These are phyloP conservation scores for Picus viridis DNA, from an alignment of 2,797 vertebrate species.

Conservation along the genomic window DNA sequence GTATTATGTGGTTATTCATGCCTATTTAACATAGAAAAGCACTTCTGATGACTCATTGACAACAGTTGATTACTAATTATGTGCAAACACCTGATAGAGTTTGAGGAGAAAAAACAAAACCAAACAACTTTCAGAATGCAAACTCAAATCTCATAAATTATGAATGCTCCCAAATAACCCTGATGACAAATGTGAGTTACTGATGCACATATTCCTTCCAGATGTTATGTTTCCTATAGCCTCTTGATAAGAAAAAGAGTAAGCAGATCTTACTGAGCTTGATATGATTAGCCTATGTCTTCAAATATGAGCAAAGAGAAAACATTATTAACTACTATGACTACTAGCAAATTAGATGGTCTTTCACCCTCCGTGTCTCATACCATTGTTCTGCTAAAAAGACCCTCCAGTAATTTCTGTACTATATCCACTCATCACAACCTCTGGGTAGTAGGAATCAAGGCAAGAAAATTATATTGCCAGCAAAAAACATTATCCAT, in stretches of 20 bases:
- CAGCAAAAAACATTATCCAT: too few relatives aligned
- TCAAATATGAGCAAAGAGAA: not conserved
- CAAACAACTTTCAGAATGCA: not conserved
- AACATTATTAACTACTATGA: not conserved
- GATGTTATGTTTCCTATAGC: constrained; percentile 87
- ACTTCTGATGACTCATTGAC: not conserved
- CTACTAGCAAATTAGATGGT: too few relatives aligned
- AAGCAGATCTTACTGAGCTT: constrained; percentile 85
- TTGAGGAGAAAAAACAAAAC: not conserved
- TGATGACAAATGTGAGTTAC: constrained; percentile 56
- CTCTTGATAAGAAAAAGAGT: constrained; percentile 88
- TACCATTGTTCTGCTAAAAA: too few relatives aligned
- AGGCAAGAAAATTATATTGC: too few relatives aligned
- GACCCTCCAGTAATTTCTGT: too few relatives aligned
- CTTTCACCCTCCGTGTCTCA: too few relatives aligned
- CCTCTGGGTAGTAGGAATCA: too few relatives aligned
- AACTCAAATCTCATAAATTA: constrained; percentile 48
- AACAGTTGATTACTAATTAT: not conserved
- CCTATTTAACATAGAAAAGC: not conserved
- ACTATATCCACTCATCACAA: too few relatives aligned
- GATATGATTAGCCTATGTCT: not conserved
- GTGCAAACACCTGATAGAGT: not conserved
- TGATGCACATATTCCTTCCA: constrained; percentile 85
- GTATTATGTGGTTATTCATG: not conserved
- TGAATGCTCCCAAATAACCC: constrained; percentile 72